phyloP scores from a whole-genome alignment of 2,888 invertebrate genomes.

The Mellilla xanthometata region DNA sequence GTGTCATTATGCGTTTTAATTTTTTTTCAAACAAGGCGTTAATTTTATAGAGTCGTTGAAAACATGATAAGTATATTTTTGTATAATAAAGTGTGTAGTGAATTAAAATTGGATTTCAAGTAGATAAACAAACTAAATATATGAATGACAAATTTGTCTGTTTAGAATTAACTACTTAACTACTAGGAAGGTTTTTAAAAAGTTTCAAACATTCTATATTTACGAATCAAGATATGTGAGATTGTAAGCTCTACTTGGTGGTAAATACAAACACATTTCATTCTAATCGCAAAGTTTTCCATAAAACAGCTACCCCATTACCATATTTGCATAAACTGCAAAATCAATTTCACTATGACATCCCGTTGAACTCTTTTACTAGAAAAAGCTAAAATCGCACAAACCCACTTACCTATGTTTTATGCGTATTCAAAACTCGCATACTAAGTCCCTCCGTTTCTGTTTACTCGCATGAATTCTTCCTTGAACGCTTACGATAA shows the following conservation, averaged over 20 bases:
- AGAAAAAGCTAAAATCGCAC: conserved; percentile 8
- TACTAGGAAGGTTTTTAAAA: no score
- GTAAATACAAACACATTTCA: no score
- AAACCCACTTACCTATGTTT: background rate
- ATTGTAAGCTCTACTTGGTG: no score
- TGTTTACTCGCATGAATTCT: conserved; percentile 25
- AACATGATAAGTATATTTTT: no score
- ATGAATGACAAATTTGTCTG: no score
- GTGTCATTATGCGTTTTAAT: conserved; percentile 45
- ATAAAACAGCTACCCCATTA: background rate
- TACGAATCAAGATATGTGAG: no score
- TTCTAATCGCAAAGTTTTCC: no score
- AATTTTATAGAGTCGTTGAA: background rate
- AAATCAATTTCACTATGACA: conserved; percentile 5
- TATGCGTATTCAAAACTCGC: background rate
- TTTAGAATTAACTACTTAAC: no score
- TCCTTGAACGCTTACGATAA: conserved; percentile 32
- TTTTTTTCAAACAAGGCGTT: conserved; percentile 18
- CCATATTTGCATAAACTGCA: conserved; percentile 3
- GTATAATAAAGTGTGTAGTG: no score
- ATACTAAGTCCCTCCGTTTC: conserved; percentile 1
- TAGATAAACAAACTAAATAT: no score
- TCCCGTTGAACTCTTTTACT: conserved; percentile 18
- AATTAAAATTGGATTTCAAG: no score
- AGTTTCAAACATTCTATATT: no score